Evolutionary conservation across 1,140 invertebrate genomes (phyloP), one percentile per base, ranked within the genome.

Genomic region (Bursaphelenchus mucronatus): DNA sequence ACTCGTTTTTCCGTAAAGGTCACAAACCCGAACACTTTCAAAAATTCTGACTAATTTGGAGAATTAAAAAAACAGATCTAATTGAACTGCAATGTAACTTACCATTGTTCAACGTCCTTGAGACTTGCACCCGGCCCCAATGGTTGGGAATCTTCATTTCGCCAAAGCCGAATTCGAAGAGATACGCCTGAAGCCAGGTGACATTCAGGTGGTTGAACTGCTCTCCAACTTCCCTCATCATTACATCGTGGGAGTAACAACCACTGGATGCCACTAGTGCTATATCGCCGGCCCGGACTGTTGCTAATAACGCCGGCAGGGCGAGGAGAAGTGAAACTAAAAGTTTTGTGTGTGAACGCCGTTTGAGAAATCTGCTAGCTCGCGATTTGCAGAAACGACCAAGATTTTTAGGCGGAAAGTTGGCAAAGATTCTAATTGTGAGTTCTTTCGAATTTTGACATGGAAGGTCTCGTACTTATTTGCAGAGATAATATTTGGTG

Each of bases 201-300:
- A 78, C 64, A 40, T 71, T 69, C 15, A 61, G 13, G 1, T 9
- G 40, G 6, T 50, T 43, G 64, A 78, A 79, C 17, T 59, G 47
- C 11, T 64, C 41, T 11, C 74, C 76, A 39, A 79, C 64, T 64
- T 76, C 71, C 17, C 65, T 57, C 76, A 75, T 70, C 71, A 75
- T 78, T 19, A 71, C 63, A 62, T 76, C 75, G 51, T 76, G 75
- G 8, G 63, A 67, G 50, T 71, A 76, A 53, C 76, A 77, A 0
- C 75, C 75, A 49, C 50, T 71, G 11, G 68, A 76, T 8, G 75
- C 63, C 46, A 75, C 75, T 39, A 75, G 58, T 4, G 70, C 70
- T 21, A 75, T 52, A 39, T 70, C 58, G 15, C 40, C 51, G 8
- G 61, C 55, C 30, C 30, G 30, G 5, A 30, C 30, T 30, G 30